Evolutionary conservation across 2,113 vertebrate species (phyloP).

Genomic region (Cromileptes altivelis): DNA sequence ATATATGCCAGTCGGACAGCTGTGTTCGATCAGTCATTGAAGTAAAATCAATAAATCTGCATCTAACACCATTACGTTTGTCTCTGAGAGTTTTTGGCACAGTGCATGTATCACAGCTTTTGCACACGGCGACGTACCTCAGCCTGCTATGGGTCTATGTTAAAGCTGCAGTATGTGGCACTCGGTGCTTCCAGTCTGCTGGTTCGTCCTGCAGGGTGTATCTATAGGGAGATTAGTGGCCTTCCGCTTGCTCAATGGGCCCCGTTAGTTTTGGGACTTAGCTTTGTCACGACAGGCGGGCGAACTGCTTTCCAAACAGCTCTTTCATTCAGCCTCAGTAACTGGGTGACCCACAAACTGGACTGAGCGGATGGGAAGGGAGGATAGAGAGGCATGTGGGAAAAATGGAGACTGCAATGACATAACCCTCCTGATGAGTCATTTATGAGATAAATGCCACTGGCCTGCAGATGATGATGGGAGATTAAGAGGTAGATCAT

Average conservation of each 20-base stretch:
- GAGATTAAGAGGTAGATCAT: constrained; percentile 41
- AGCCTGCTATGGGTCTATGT: constrained; percentile 13
- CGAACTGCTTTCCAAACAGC: constrained; percentile 58
- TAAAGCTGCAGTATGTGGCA: constrained; percentile 36
- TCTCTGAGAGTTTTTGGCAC: constrained; percentile 21
- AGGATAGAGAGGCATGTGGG: constrained; percentile 28
- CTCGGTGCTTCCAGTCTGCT: constrained; percentile 49
- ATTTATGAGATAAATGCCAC: constrained; percentile 4
- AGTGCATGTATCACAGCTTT: not conserved
- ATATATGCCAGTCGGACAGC: constrained; percentile 32
- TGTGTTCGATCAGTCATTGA: constrained; percentile 25
- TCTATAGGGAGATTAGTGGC: constrained; percentile 77
- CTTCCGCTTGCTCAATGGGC: constrained; percentile 73
- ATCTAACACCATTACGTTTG: constrained; percentile 39
- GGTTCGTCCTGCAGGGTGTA: constrained; percentile 55
- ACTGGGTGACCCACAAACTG: constrained; percentile 54
- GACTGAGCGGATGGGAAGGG: constrained; percentile 28
- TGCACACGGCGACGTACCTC: not conserved
- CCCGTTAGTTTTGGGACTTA: constrained; percentile 75
- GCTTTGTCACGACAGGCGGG: constrained; percentile 68
- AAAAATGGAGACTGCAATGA: constrained; percentile 6
- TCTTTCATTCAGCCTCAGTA: constrained; percentile 53
- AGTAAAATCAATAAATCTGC: constrained; percentile 52
- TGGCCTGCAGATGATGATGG: not conserved
- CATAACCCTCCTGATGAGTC: constrained; percentile 19